Evolutionary conservation across 1,140 invertebrate genomes (phyloP), one percentile per base, ranked within the genome.

Genomic region (Ditylenchus dipsaci): DNA sequence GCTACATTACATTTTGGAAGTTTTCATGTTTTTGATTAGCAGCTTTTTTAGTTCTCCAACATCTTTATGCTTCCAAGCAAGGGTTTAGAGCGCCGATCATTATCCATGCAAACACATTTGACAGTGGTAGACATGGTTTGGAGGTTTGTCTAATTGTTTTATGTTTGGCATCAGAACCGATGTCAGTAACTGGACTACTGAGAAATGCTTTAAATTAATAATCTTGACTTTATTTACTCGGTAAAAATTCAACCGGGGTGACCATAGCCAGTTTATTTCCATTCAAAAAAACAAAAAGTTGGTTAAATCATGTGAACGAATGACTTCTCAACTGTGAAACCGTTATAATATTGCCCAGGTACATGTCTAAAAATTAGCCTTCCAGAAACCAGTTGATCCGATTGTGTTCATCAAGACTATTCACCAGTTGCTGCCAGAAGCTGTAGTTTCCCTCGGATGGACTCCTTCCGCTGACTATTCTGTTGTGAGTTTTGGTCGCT

Each of bases 361-460:
- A 56, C 21, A 5, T 3, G 21, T 42, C 19, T 63, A 33, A 26
- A 63, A 38, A 38, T 3, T 0, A 15, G 27, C 26, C 9, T 19
- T 56, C 47, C 1, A 76, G 76, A 72, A 71, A 53, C 29, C 75
- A 19, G 75, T 76, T 1, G 75, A 76, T 63, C 53, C 67, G 15
- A 42, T 70, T 30, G 45, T 72, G n/a, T 79, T 76, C 43, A 60
- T 76, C 3, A 67, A 78, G 27, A 72, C 65, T 29, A 72, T 63
- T 23, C 53, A 63, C 1, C 56, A 77, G 38, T 56, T 78, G 7
- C 64, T 76, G 5, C 75, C 75, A 21, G 77, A 76, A 49, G 61
- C 76, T n/a, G 66, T 78, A n/a, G 70, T 76, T 27, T 79, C 77
- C 7, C 56, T 76, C 0, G 74, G 74, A 42, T 75, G 74, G 76